A percentile compares a stretch with the other conserved stretches of the same genome.
phyloP scores from a whole-genome alignment of 2,797 vertebrate genomes.

The Valencia hispanica region DNA sequence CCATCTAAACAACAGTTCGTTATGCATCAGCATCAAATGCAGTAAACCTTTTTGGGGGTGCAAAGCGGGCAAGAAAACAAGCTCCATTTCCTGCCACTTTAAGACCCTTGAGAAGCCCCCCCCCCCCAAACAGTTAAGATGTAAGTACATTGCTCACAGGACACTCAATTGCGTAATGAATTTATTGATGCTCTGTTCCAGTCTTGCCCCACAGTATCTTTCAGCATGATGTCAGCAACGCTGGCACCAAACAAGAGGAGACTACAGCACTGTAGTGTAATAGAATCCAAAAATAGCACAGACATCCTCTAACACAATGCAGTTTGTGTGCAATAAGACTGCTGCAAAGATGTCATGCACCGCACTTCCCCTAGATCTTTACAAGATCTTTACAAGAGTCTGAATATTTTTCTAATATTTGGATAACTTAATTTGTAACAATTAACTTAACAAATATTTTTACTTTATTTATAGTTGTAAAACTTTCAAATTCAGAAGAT shows the following conservation, averaged over 20 bases:
- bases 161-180: slow-evolving; percentile 69
- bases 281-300: slow-evolving; percentile 45
- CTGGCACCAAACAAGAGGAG: slow-evolving; percentile 20
- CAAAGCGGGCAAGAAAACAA: neutral
- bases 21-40: slow-evolving; percentile 8
- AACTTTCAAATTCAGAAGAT: neutral
- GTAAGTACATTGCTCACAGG: slow-evolving; percentile 43
- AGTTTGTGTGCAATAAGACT: slow-evolving; percentile 25
- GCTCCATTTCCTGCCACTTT: slow-evolving; percentile 9
- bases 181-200: slow-evolving; percentile 63
- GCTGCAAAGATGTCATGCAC: slow-evolving; percentile 6
- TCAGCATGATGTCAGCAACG: slow-evolving; percentile 56
- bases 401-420: slow-evolving; percentile 19
- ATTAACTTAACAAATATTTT: neutral
- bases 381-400: neutral
- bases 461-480: neutral
- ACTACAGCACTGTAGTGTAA: slow-evolving; percentile 21
- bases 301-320: slow-evolving; percentile 10
- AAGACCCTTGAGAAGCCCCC: slow-evolving; percentile 16
- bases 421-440: neutral
- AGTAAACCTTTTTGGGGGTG: neutral
- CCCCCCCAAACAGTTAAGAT: slow-evolving; percentile 48
- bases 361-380: neutral
- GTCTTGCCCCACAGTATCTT: slow-evolving; percentile 36
- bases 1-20: slow-evolving; percentile 36